Evolutionary conservation across 2,888 invertebrate genomes (phyloP), one percentile per base, ranked within the genome.

Genomic region (Meteorus cinctellus): DNA sequence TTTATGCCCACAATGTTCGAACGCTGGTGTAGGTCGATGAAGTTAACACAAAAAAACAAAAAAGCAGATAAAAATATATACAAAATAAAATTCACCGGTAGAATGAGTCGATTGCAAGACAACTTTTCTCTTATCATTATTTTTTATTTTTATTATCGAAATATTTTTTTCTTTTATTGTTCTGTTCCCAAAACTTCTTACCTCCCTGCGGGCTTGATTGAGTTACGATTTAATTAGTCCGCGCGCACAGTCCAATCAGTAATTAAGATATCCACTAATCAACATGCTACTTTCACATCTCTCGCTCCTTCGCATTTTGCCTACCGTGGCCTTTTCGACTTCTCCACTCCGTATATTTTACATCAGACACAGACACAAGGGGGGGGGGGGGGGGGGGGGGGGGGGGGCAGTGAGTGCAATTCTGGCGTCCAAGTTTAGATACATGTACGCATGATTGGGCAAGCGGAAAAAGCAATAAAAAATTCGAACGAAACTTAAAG

Each of bases 171-270:
- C 41, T 48, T 14, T 6, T 4, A 27, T 48, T 67, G 19, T 69
- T 51, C 29, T 69, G 48, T 69, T 29, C 5, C 29, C 48, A 48
- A 48, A 48, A 48, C 48, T 48, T 16, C 48, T n/a, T 48, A n/a
- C 48, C 48, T 16, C 48, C 72, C 62, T 67, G 48, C 41, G 73
- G 77, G 77, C 82, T 79, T 85, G 88, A 86, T 87, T 87, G 87
- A 88, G 87, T 88, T 87, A 87, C 87, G 87, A 87, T 87, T 87
- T 87, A 88, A 88, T 88, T 88, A 86, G 86, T 82, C 86, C 83
- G 83, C 83, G 77, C 81, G 51, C 72, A 45, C 71, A 71, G 82
- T 84, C 86, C 86, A 87, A 87, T 88, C 87, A 82, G 84, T 86
- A 87, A 87, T 88, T 88, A 86, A 87, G 87, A 87, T 87, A 88